Conservation (phyloP, 1,140 invertebrate genomes). For the Homalodisca vitripennis region DNA sequence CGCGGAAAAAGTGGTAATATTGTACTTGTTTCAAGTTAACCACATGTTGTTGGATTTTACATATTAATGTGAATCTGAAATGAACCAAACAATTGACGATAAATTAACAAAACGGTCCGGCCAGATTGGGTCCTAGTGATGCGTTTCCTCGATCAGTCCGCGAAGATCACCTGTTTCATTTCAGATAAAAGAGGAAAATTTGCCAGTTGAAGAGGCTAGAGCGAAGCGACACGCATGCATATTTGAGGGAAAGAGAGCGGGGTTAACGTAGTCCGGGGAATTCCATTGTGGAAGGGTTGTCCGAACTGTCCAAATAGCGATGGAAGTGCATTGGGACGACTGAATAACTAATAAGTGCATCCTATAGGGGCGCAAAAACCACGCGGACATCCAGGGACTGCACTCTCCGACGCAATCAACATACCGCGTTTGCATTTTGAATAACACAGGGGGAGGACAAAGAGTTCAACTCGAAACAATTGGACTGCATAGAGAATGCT, state of each 20-base stretch:
- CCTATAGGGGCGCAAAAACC: slow-evolving; percentile 15
- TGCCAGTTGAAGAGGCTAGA: no score
- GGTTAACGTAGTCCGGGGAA: neutral
- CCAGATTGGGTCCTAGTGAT: no score
- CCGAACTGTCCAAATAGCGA: slow-evolving; percentile 20
- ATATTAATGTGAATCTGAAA: no score
- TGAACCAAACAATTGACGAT: no score
- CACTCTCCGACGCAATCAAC: slow-evolving; percentile 22
- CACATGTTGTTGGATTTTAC: no score
- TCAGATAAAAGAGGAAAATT: no score
- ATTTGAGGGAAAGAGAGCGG: neutral
- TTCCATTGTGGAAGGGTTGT: slow-evolving; percentile 25
- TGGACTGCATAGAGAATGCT: slow-evolving; percentile 21
- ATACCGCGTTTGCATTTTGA: slow-evolving; percentile 23
- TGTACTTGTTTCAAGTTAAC: no score
- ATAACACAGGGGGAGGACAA: slow-evolving; percentile 15
- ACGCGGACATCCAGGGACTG: slow-evolving; percentile 17
- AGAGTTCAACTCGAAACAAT: slow-evolving; percentile 26
- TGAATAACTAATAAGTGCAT: slow-evolving; percentile 32
- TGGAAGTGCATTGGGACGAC: slow-evolving; percentile 25
- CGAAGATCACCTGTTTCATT: no score
- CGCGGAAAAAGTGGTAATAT: no score
- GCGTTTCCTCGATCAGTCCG: no score
- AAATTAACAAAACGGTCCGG: no score
- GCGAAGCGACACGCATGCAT: neutral